A percentile compares a stretch with the other conserved stretches of the same genome.
Conservation (phyloP, 1,140 invertebrate genomes). For the Drosophila dunni region DNA sequence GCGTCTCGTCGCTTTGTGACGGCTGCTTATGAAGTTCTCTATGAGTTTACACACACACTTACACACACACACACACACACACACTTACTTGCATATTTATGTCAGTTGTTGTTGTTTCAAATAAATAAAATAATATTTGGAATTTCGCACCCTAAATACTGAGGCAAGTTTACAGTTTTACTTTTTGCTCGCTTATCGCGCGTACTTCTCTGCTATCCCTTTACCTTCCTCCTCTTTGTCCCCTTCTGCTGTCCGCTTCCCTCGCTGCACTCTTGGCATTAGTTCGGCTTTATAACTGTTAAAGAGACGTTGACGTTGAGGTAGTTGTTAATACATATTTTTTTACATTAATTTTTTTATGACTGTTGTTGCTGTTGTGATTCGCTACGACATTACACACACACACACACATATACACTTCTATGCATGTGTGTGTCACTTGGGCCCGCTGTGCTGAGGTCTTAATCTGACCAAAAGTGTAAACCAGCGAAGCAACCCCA, state of each 20-base stretch:
- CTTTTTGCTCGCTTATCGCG: neutral
- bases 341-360: slow-evolving; percentile 57
- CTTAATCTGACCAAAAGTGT: slow-evolving; percentile 81
- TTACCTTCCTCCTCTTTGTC: neutral
- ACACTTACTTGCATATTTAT: slow-evolving; percentile 41
- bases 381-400: slow-evolving; percentile 76
- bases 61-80: slow-evolving; percentile 8
- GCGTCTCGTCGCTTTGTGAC: slow-evolving; percentile 5
- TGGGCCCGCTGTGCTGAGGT: slow-evolving; percentile 66
- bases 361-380: slow-evolving; percentile 82
- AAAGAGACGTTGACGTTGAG: slow-evolving; percentile 65
- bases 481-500: slow-evolving; percentile 68
- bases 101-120: slow-evolving; percentile 71
- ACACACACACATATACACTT: slow-evolving; percentile 12
- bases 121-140: slow-evolving; percentile 84
- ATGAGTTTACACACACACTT: slow-evolving; percentile 21
- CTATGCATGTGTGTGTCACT: neutral
- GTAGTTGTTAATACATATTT: slow-evolving; percentile 70
- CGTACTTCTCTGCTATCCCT: neutral
- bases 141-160: slow-evolving; percentile 78
- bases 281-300: slow-evolving; percentile 74
- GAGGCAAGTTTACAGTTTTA: slow-evolving; percentile 12
- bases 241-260: neutral
- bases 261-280: slow-evolving; percentile 41
- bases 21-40: slow-evolving; percentile 50